These are phyloP conservation scores for Axis porcinus DNA, from an alignment of 2,113 vertebrate species.

Conservation along the genomic window DNA sequence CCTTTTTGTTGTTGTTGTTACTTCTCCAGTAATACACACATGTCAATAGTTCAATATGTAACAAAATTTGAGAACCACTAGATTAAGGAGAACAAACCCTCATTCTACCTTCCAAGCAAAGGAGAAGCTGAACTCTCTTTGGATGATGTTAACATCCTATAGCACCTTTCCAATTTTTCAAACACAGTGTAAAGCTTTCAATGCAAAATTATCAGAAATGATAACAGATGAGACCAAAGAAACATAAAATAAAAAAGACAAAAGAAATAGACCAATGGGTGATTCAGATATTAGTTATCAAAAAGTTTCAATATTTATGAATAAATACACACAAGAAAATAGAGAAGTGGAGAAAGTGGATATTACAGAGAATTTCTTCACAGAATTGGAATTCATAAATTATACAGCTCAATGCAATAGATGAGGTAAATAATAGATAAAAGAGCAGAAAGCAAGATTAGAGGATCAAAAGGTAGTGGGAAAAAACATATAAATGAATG, in stretches of 20 bases:
- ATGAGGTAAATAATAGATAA: background rate
- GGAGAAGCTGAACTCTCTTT: background rate
- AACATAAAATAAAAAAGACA: background rate
- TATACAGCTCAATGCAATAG: background rate
- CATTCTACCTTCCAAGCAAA: background rate
- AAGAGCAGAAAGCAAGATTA: background rate
- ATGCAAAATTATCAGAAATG: background rate
- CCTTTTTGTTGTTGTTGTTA: background rate
- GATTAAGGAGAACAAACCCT: background rate
- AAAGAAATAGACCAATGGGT: background rate
- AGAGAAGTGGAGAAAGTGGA: background rate
- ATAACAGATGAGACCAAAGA: background rate
- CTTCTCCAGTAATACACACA: background rate
- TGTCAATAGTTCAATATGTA: background rate
- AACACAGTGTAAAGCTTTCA: background rate
- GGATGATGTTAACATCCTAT: background rate
- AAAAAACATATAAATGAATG: background rate
- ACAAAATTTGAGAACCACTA: background rate
- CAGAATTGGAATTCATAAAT: background rate
- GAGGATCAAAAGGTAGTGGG: background rate
- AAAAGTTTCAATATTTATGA: background rate
- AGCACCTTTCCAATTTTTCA: background rate
- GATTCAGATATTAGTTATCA: background rate
- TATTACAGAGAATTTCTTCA: background rate
- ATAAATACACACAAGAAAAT: background rate